Percentiles rank a stretch among this genome's conserved stretches.
These are phyloP conservation scores for Amphiprion percula DNA, from an alignment of 2,113 vertebrate genomes.

Conservation along the genomic window DNA sequence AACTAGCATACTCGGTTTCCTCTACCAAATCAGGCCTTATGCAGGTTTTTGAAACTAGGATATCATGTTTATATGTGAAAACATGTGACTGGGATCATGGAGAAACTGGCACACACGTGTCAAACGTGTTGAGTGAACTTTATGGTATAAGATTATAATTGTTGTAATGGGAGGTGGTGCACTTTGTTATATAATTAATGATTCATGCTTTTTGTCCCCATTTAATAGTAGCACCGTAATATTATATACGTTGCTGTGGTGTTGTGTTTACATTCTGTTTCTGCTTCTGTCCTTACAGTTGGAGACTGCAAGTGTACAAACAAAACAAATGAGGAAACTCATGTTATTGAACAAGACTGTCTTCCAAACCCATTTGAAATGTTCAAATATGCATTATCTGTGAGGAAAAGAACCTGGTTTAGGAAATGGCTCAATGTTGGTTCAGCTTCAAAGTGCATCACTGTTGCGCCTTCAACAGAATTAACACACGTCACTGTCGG, in stretches of 20 bases:
- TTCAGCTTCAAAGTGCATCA: constrained; percentile 75
- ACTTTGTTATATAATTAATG: neutral
- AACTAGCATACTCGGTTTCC: neutral
- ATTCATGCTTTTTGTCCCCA: neutral
- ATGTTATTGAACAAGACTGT: constrained; percentile 70
- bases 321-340: constrained; percentile 38
- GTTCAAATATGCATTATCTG: constrained; percentile 64
- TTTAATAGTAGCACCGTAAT: neutral
- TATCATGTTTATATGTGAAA: constrained; percentile 5
- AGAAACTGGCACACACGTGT: too few species aligned
- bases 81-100: neutral
- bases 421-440: constrained; percentile 21
- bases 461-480: constrained; percentile 64
- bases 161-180: too few species aligned
- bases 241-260: neutral
- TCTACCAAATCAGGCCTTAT: neutral
- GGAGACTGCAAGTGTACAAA: constrained; percentile 74
- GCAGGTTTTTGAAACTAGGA: neutral
- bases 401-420: constrained; percentile 67
- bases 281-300: constrained; percentile 54
- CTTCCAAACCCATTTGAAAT: constrained; percentile 79
- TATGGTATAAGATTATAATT: neutral
- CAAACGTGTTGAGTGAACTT: neutral
- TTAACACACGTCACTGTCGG: constrained; percentile 73
- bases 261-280: neutral